A percentile compares a stretch with the other conserved stretches of the same genome.
Evolutionary conservation across 2,888 invertebrate genomes (phyloP).

Genomic region (Sycophila texana): DNA sequence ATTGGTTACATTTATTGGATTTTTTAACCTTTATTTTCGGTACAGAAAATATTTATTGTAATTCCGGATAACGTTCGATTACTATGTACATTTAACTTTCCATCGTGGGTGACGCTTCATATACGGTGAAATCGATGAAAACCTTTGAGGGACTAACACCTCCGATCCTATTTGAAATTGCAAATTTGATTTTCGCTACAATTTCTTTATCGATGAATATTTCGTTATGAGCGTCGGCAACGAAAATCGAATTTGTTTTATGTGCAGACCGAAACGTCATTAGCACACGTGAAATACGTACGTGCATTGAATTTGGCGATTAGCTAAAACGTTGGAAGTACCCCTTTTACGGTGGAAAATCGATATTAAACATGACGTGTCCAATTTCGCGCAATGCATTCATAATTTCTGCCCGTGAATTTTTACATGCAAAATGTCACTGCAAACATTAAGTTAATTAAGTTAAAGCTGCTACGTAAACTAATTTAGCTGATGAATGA

Average conservation of each 20-base stretch:
- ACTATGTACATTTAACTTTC: no score
- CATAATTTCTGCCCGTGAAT: background rate
- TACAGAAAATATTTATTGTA: no score
- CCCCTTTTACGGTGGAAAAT: constrained; percentile 17
- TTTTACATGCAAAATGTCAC: no score
- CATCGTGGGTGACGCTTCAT: no score
- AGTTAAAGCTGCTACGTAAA: no score
- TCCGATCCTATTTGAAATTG: constrained; percentile 9
- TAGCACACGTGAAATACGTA: constrained; percentile 41
- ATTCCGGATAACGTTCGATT: no score
- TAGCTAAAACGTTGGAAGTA: constrained; percentile 33
- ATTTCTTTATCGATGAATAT: constrained; percentile 28
- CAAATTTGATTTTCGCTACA: constrained; percentile 29
- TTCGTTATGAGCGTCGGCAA: constrained; percentile 27
- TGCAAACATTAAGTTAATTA: no score
- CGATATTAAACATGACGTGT: constrained; percentile 26
- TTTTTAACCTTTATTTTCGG: no score
- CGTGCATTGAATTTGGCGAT: constrained; percentile 43
- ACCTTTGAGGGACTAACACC: background rate
- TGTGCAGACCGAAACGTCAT: constrained; percentile 35
- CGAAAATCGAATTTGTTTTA: constrained; percentile 46
- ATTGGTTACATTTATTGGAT: no score
- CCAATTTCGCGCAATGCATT: background rate
- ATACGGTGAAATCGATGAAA: background rate
- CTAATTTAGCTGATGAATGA: no score